phyloP scores from a whole-genome alignment of 2,113 vertebrate genomes.

The Albula goreensis region DNA sequence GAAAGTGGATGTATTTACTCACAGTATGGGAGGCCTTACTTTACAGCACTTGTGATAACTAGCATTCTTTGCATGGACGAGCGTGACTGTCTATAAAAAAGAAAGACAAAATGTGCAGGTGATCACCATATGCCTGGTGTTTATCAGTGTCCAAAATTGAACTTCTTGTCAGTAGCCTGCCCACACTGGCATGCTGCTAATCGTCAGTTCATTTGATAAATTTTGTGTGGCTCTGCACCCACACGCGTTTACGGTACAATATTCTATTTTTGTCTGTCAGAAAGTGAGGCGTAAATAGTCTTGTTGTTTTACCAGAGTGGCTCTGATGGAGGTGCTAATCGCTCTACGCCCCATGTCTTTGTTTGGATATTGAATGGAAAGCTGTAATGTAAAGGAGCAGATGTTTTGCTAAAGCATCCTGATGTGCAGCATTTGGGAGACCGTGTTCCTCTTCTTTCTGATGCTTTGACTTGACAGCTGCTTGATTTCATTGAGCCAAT shows the following conservation, averaged over 20 bases:
- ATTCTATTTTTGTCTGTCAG: not conserved
- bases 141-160: not conserved
- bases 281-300: constrained; percentile 45
- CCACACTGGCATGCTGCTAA: not conserved
- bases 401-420: constrained; percentile 96
- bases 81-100: not conserved
- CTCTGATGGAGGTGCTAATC: constrained; percentile 74
- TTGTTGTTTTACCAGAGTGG: constrained; percentile 52
- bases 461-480: constrained; percentile 87
- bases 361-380: constrained; percentile 87
- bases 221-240: not conserved
- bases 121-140: not conserved
- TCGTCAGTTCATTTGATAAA: not conserved
- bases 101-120: not conserved
- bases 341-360: constrained; percentile 82
- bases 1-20: too few relatives aligned
- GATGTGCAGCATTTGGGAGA: constrained; percentile 87
- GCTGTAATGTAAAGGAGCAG: constrained; percentile 89
- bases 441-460: constrained; percentile 88
- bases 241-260: not conserved
- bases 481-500: constrained; percentile 77
- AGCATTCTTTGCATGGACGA: not conserved
- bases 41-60: not conserved
- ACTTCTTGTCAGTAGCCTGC: not conserved
- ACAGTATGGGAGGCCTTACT: not conserved